These are phyloP conservation scores for Sinodicranocentrus sp. DNA, from an alignment of 2,888 invertebrate species.

Conservation along the genomic window DNA sequence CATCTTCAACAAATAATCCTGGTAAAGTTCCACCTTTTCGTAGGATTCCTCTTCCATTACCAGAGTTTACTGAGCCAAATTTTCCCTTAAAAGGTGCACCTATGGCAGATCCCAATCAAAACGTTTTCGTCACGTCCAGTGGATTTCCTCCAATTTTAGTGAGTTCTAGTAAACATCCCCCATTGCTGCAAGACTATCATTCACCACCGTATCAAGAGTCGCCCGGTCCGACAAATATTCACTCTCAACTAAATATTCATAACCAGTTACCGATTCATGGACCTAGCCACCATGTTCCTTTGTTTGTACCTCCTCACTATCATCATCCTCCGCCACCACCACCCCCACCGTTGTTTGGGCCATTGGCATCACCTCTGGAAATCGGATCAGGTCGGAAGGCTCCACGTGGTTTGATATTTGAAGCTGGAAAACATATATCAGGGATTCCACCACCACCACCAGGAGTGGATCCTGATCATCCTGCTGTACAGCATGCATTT, in stretches of 20 bases:
- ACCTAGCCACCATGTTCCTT: constrained; percentile 28
- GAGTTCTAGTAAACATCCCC: constrained; percentile 24
- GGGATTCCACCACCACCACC: constrained; percentile 51
- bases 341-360: background rate
- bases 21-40: constrained; percentile 29
- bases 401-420: background rate
- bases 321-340: constrained; percentile 30
- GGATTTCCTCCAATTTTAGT: constrained; percentile 42
- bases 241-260: background rate
- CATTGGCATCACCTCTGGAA: constrained; percentile 1
- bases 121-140: constrained; percentile 10
- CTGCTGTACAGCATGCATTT: constrained; percentile 58
- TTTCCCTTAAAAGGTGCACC: constrained; percentile 27
- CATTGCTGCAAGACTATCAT: background rate
- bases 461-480: constrained; percentile 56
- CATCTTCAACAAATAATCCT: constrained; percentile 8
- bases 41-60: constrained; percentile 37
- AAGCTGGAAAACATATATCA: constrained; percentile 10
- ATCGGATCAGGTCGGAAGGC: constrained; percentile 50
- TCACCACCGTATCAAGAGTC: background rate
- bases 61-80: constrained; percentile 18
- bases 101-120: constrained; percentile 32
- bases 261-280: background rate
- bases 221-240: background rate
- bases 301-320: background rate